A percentile compares a stretch with the other conserved stretches of the same genome.
Conservation (phyloP, 2,113 vertebrate genomes). For the Pleuronectes platessa region DNA sequence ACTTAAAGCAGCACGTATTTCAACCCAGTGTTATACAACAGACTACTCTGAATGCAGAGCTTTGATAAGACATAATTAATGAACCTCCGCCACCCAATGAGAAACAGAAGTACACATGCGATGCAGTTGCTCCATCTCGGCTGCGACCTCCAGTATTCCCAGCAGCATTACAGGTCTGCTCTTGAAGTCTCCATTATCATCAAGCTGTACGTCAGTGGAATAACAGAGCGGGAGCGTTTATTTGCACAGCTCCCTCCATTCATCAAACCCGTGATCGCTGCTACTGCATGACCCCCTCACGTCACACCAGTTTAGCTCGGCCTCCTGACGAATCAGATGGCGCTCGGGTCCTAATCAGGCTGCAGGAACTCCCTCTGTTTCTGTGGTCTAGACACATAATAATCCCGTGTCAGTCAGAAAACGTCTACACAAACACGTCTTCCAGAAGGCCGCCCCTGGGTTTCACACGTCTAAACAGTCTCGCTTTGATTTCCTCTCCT, state of each 20-base stretch:
- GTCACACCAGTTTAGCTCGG: slow-evolving; percentile 54
- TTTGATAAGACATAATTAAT: slow-evolving; percentile 21
- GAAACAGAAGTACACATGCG: slow-evolving; percentile 4
- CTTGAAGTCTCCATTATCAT: slow-evolving; percentile 48
- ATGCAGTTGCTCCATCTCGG: not conserved
- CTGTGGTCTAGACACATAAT: slow-evolving; percentile 66
- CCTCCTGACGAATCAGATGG: slow-evolving; percentile 21
- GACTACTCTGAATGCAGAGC: not conserved
- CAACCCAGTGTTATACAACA: not conserved
- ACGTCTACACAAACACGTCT: slow-evolving; percentile 49
- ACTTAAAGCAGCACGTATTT: not conserved
- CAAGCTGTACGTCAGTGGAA: slow-evolving; percentile 63
- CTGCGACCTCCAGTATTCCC: slow-evolving; percentile 31
- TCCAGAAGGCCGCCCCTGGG: not conserved
- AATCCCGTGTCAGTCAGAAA: slow-evolving; percentile 64
- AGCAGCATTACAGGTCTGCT: slow-evolving; percentile 21
- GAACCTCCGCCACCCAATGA: slow-evolving; percentile 2
- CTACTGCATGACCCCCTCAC: slow-evolving; percentile 61
- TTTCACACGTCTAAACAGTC: slow-evolving; percentile 38
- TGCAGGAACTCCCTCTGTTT: slow-evolving; percentile 44
- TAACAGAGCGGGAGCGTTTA: slow-evolving; percentile 71
- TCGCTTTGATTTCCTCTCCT: slow-evolving; percentile 11
- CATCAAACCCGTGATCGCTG: slow-evolving; percentile 58
- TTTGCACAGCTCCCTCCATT: slow-evolving; percentile 69
- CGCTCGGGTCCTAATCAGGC: slow-evolving; percentile 62